These are phyloP conservation scores for Cyrtorhinus lividipennis DNA, from an alignment of 1,140 invertebrate species.

Conservation along the genomic window DNA sequence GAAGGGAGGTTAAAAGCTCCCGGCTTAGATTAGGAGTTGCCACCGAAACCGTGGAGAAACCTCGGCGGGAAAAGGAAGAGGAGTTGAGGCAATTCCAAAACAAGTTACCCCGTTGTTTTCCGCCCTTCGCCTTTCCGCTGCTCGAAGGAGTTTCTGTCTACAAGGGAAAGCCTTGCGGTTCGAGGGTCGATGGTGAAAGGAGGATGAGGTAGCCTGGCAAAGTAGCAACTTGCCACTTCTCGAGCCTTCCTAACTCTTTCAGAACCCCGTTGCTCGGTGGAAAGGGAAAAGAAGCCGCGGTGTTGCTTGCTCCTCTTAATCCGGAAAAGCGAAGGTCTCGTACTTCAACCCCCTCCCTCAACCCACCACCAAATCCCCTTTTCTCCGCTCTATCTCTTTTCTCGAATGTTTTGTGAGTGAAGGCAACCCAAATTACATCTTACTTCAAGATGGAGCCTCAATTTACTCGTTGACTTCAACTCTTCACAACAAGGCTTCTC, in stretches of 20 bases:
- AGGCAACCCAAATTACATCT: constrained; percentile 8
- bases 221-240: constrained; percentile 8
- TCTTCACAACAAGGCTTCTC: not conserved
- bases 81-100: constrained; percentile 1
- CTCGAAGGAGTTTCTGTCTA: not conserved
- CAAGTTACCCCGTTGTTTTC: constrained; percentile 7
- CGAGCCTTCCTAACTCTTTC: constrained; percentile 8
- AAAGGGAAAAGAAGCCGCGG: not conserved
- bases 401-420: not conserved
- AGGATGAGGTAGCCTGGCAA: not conserved
- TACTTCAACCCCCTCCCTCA: not conserved
- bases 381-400: too few relatives aligned
- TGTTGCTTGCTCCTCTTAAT: not conserved
- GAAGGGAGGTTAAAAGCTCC: not conserved
- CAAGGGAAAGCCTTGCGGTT: too few relatives aligned
- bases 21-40: constrained; percentile 1
- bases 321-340: not conserved
- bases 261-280: not conserved
- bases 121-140: not conserved
- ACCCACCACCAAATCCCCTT: too few relatives aligned
- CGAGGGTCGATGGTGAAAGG: too few relatives aligned
- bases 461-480: not conserved
- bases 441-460: not conserved
- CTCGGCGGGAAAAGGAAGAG: not conserved
- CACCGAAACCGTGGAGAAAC: not conserved